These are phyloP conservation scores for Trachelus iudaicus DNA, from an alignment of 2,888 invertebrate genomes.

Conservation along the genomic window DNA sequence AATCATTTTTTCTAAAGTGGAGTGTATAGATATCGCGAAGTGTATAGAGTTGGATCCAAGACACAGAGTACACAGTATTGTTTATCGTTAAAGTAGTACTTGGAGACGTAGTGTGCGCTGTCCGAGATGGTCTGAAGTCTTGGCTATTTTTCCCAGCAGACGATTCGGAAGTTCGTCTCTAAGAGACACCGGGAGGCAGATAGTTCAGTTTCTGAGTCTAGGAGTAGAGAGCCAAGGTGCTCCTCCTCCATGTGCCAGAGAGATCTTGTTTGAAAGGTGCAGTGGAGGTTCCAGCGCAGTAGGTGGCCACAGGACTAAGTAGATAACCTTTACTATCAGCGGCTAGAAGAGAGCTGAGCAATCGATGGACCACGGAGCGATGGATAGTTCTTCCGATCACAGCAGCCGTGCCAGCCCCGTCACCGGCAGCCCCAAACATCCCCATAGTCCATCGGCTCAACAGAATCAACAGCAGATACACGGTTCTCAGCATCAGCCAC, in stretches of 20 bases:
- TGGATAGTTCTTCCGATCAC: slow-evolving; percentile 67
- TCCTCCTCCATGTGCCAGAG: neutral
- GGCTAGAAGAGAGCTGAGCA: slow-evolving; percentile 10
- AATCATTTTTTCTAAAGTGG: neutral
- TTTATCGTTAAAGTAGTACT: neutral
- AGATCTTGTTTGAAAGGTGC: neutral
- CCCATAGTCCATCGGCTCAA: slow-evolving; percentile 43
- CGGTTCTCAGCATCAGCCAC: slow-evolving; percentile 48
- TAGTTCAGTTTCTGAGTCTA: neutral
- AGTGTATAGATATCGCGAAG: neutral
- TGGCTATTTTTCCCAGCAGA: neutral
- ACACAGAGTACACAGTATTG: neutral
- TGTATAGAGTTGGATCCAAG: neutral
- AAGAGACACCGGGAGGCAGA: neutral
- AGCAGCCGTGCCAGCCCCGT: slow-evolving; percentile 63
- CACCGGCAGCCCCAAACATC: slow-evolving; percentile 61
- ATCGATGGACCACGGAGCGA: slow-evolving; percentile 61
- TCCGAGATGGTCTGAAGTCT: neutral
- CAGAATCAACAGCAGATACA: slow-evolving; percentile 23
- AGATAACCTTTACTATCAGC: neutral
- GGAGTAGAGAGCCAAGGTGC: neutral
- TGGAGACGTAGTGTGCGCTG: neutral
- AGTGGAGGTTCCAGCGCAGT: neutral
- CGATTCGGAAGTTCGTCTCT: neutral
- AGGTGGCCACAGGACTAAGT: neutral